A percentile compares a stretch with the other conserved stretches of the same genome.
phyloP scores from a whole-genome alignment of 2,888 invertebrate species.

The Drosophila koepferae region DNA sequence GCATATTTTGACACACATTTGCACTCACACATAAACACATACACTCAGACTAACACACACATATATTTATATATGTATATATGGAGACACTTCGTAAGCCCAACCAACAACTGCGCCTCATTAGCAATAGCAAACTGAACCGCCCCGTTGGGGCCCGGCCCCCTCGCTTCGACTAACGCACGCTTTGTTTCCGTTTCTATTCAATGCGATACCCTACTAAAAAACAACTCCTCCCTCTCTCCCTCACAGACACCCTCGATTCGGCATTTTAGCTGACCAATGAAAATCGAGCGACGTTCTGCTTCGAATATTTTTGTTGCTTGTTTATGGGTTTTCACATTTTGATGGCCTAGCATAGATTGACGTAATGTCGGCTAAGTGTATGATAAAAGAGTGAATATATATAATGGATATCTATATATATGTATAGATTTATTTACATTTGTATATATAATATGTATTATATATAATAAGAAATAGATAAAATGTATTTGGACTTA shows the following conservation, averaged over 20 bases:
- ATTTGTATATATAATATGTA: background rate
- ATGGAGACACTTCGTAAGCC: constrained; percentile 22
- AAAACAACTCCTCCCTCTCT: background rate
- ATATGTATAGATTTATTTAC: too few relatives aligned
- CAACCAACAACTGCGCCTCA: constrained; percentile 66
- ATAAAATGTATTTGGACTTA: background rate
- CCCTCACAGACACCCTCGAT: background rate
- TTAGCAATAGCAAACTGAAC: constrained; percentile 58
- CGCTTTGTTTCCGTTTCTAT: constrained; percentile 64
- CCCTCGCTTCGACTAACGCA: constrained; percentile 18
- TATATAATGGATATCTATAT: background rate
- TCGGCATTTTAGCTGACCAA: constrained; percentile 52
- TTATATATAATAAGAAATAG: background rate
- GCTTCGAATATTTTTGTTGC: constrained; percentile 19
- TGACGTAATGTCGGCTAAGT: constrained; percentile 7
- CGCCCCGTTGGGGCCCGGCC: constrained; percentile 8
- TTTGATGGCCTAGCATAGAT: constrained; percentile 21
- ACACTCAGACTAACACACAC: background rate
- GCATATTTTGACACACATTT: constrained; percentile 59
- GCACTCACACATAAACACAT: constrained; percentile 32
- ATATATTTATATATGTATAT: background rate
- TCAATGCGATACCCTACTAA: constrained; percentile 47
- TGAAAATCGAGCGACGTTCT: constrained; percentile 40
- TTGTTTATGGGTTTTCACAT: constrained; percentile 27
- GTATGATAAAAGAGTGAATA: background rate